These are phyloP conservation scores for Drosophila phalerata DNA, from an alignment of 2,888 invertebrate species.

Conservation along the genomic window DNA sequence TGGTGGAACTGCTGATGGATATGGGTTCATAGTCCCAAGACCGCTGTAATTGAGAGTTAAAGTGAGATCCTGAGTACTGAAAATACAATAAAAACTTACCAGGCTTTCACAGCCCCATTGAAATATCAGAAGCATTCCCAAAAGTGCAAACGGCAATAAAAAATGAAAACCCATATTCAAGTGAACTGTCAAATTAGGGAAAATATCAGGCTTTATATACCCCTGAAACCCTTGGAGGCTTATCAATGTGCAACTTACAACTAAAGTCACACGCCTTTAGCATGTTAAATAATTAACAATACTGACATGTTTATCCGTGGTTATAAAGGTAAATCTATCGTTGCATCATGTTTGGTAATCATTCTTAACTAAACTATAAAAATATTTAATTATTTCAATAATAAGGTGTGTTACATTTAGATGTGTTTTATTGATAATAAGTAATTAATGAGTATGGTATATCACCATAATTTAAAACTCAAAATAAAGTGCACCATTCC, in stretches of 20 bases:
- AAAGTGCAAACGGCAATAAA: background rate
- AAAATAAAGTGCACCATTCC: too few species aligned
- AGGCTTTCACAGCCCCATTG: background rate
- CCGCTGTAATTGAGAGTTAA: background rate
- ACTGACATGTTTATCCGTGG: background rate
- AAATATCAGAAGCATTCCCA: background rate
- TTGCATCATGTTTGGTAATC: background rate
- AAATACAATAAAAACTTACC: background rate
- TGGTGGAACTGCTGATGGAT: background rate
- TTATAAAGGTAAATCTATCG: background rate
- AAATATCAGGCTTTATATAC: background rate
- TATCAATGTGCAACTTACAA: background rate
- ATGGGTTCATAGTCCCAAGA: slow-evolving; percentile 8
- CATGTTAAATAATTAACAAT: background rate
- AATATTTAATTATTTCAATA: too few species aligned
- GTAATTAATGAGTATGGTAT: too few species aligned
- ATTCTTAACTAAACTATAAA: background rate
- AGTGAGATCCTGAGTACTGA: background rate
- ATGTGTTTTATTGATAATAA: too few species aligned
- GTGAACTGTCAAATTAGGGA: background rate
- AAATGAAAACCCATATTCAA: background rate
- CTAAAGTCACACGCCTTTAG: background rate
- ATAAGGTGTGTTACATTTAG: too few species aligned
- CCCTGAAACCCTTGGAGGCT: too few species aligned
- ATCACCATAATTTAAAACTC: too few species aligned